phyloP scores from a whole-genome alignment of 2,888 invertebrate species.

The Colostygia pectinataria region DNA sequence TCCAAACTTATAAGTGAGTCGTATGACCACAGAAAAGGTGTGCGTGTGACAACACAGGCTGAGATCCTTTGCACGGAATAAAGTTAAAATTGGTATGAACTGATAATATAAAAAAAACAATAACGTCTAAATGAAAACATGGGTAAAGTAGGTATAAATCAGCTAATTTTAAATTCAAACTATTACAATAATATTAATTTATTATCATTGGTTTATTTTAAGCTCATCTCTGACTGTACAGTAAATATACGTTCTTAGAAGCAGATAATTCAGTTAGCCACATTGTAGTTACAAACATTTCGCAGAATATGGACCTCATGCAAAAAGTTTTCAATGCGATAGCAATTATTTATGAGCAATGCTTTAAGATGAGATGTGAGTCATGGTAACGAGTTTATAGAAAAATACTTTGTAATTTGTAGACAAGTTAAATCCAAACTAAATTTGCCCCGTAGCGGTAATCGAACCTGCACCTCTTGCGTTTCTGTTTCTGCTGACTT shows the following conservation, averaged over 20 bases:
- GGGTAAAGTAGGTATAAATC: too few species aligned
- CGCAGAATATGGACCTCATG: conserved; percentile 52
- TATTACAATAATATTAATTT: background rate
- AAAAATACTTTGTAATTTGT: conserved; percentile 2
- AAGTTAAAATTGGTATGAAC: too few species aligned
- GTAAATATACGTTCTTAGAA: conserved; percentile 40
- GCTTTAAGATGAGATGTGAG: conserved; percentile 63
- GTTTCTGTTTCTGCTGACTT: too few species aligned
- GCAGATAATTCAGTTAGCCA: conserved; percentile 46
- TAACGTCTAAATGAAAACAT: too few species aligned
- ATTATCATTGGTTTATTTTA: conserved; percentile 43
- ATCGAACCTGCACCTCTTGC: too few species aligned
- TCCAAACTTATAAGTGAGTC: too few species aligned
- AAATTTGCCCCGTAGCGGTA: too few species aligned
- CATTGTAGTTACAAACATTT: conserved; percentile 46
- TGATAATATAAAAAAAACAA: too few species aligned
- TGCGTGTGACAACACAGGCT: too few species aligned
- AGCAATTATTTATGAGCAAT: conserved; percentile 62
- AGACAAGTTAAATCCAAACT: too few species aligned
- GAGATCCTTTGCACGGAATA: too few species aligned
- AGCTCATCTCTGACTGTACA: conserved; percentile 36
- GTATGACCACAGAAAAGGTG: too few species aligned
- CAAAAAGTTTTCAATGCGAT: conserved; percentile 70
- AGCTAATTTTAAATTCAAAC: background rate
- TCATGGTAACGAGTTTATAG: conserved; percentile 53